A percentile compares a stretch with the other conserved stretches of the same genome.
Evolutionary conservation across 2,888 invertebrate species (phyloP).

Genomic region (Perdita meconis): DNA sequence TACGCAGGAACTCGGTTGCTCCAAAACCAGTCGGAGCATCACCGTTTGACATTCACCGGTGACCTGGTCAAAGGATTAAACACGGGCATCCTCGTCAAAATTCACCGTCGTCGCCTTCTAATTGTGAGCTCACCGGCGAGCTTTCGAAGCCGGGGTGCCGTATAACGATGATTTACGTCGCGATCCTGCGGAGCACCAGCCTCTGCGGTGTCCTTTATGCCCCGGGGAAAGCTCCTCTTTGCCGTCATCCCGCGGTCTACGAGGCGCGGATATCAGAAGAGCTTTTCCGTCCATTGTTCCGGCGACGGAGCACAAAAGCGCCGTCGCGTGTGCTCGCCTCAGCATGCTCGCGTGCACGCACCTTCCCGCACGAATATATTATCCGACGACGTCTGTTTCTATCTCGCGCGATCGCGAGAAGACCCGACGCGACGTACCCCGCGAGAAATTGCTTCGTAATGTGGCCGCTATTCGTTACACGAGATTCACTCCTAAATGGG

Average conservation of each 20-base stretch:
- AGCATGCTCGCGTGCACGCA: slow-evolving; percentile 46
- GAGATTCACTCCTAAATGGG: not conserved
- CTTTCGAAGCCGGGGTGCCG: slow-evolving; percentile 58
- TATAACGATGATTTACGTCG: slow-evolving; percentile 70
- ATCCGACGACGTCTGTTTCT: slow-evolving; percentile 48
- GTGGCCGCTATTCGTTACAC: slow-evolving; percentile 56
- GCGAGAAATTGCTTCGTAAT: slow-evolving; percentile 59
- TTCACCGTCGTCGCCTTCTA: slow-evolving; percentile 62
- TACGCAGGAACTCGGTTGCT: too few relatives aligned
- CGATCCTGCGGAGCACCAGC: slow-evolving; percentile 52
- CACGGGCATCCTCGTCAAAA: slow-evolving; percentile 52
- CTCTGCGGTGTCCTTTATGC: slow-evolving; percentile 63
- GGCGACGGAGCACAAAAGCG: slow-evolving; percentile 29
- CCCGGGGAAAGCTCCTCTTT: slow-evolving; percentile 71
- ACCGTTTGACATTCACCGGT: slow-evolving; percentile 10
- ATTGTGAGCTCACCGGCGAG: slow-evolving; percentile 64
- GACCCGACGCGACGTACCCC: slow-evolving; percentile 16
- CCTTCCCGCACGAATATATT: slow-evolving; percentile 58
- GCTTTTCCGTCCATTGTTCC: slow-evolving; percentile 68
- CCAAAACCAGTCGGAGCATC: not conserved
- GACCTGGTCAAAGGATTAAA: slow-evolving; percentile 15
- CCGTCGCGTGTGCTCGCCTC: not conserved
- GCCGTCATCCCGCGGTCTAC: slow-evolving; percentile 64
- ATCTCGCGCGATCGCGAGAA: slow-evolving; percentile 36
- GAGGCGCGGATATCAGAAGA: slow-evolving; percentile 63